A percentile compares a stretch with the other conserved stretches of the same genome.
Evolutionary conservation across 2,113 vertebrate genomes (phyloP).

Genomic region (Albula goreensis): DNA sequence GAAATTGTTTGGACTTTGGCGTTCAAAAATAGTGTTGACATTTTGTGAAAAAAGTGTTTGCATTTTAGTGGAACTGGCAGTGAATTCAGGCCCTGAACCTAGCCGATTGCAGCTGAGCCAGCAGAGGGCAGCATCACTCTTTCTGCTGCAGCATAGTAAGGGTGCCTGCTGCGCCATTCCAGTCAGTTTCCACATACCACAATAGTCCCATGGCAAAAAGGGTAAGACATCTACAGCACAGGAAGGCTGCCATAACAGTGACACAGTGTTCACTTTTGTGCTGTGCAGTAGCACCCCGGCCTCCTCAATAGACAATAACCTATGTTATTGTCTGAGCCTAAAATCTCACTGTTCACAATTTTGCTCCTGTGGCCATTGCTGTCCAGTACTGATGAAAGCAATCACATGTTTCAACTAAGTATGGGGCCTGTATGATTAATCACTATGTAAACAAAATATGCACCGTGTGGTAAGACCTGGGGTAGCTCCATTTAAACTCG

Average conservation of each 20-base stretch:
- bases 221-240: conserved; percentile 52
- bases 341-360: conserved; percentile 40
- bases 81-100: too few species aligned
- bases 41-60: neutral
- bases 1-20: neutral
- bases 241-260: conserved; percentile 65
- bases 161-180: neutral
- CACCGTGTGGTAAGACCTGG: neutral
- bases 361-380: conserved; percentile 40
- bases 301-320: conserved; percentile 42
- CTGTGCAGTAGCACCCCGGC: conserved; percentile 39
- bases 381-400: conserved; percentile 37
- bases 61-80: too few species aligned
- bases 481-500: neutral
- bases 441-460: neutral
- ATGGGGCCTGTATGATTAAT: conserved; percentile 40
- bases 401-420: conserved; percentile 33
- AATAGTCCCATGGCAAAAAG: conserved; percentile 54
- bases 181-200: neutral
- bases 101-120: neutral
- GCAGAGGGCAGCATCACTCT: conserved; percentile 54
- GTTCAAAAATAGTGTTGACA: neutral
- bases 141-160: neutral
- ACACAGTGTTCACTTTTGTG: conserved; percentile 52
- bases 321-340: conserved; percentile 2